These are phyloP conservation scores for Zhuqinia jingwanae DNA, from an alignment of 2,888 invertebrate genomes.

Conservation along the genomic window DNA sequence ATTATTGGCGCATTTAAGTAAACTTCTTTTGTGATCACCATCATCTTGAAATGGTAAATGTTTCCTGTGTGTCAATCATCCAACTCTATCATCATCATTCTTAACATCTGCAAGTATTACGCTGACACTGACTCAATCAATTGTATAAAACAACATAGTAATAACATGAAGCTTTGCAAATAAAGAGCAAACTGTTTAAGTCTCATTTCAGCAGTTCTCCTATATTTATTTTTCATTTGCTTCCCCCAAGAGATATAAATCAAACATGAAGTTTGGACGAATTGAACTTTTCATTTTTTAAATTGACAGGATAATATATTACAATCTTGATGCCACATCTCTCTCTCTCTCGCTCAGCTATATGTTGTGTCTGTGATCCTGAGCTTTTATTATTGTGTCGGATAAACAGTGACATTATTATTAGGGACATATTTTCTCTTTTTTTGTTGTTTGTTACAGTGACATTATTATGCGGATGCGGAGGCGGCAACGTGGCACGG, in stretches of 20 bases:
- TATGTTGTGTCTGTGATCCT: not conserved
- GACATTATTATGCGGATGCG: constrained; percentile 47
- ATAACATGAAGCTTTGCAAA: not conserved
- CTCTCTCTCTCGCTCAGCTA: not conserved
- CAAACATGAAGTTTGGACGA: constrained; percentile 28
- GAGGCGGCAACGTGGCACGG: constrained; percentile 4
- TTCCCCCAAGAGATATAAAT: constrained; percentile 29
- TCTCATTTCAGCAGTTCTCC: not conserved
- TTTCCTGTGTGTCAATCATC: constrained; percentile 45
- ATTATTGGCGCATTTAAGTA: not conserved
- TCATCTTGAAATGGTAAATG: constrained; percentile 23
- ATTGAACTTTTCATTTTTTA: constrained; percentile 29
- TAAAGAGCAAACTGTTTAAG: not conserved
- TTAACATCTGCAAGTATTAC: not conserved
- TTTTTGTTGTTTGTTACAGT: constrained; percentile 14
- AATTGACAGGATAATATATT: constrained; percentile 60
- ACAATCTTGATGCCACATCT: constrained; percentile 41
- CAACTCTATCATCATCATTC: constrained; percentile 20
- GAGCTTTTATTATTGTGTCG: constrained; percentile 3
- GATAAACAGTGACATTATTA: constrained; percentile 48
- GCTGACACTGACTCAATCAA: not conserved
- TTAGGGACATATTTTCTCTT: constrained; percentile 36
- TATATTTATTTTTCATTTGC: not conserved
- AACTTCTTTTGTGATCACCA: not conserved
- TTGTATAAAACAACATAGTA: not conserved